phyloP scores from a whole-genome alignment of 2,888 invertebrate genomes.

The Marronus borbonicus region DNA sequence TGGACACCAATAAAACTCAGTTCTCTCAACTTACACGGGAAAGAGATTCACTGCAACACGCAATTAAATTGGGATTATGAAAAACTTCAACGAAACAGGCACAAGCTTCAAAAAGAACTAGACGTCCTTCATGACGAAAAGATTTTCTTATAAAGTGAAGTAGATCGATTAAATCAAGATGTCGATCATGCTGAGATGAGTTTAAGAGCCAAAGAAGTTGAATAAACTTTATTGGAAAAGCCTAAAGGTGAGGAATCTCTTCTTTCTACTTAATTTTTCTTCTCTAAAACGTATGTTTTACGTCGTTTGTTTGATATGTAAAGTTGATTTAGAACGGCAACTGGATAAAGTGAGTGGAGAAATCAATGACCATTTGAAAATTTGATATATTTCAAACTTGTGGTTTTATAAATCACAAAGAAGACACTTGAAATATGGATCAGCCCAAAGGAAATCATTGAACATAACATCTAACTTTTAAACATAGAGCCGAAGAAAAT shows the following conservation, averaged over 20 bases:
- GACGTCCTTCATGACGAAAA: slow-evolving; percentile 85
- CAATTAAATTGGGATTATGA: slow-evolving; percentile 84
- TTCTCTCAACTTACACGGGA: slow-evolving; percentile 85
- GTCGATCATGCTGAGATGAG: slow-evolving; percentile 81
- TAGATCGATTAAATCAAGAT: slow-evolving; percentile 84
- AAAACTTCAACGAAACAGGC: slow-evolving; percentile 82
- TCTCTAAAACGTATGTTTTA: not conserved
- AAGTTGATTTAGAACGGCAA: slow-evolving; percentile 84
- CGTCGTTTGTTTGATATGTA: not conserved
- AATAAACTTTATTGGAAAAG: slow-evolving; percentile 88
- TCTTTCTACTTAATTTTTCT: not conserved
- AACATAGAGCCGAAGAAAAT: too few relatives aligned
- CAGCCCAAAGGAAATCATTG: too few relatives aligned
- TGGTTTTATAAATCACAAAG: too few relatives aligned
- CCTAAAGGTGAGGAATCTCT: slow-evolving; percentile 74
- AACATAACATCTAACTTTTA: too few relatives aligned
- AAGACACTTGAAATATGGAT: too few relatives aligned
- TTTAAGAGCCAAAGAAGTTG: slow-evolving; percentile 84
- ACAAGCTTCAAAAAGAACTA: slow-evolving; percentile 82
- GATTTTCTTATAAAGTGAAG: slow-evolving; percentile 80
- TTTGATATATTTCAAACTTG: too few relatives aligned
- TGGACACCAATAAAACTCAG: slow-evolving; percentile 75
- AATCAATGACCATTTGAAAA: slow-evolving; percentile 57
- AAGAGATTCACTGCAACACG: slow-evolving; percentile 86
- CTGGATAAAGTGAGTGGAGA: slow-evolving; percentile 82